Evolutionary conservation across 2,888 invertebrate genomes (phyloP).

Genomic region (Cremastobaeus sp.): DNA sequence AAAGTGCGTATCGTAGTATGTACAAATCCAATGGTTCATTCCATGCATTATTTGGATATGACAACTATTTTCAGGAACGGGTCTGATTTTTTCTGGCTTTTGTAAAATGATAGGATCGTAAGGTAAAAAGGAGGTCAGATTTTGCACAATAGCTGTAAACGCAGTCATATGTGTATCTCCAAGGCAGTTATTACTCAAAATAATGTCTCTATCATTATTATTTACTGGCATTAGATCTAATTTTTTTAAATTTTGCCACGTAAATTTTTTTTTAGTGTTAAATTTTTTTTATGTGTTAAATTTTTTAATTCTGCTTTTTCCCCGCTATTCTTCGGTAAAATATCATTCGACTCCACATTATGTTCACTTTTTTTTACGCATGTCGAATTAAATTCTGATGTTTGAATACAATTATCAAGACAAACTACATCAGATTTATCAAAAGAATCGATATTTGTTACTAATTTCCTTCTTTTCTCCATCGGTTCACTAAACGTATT

Average conservation of each 20-base stretch:
- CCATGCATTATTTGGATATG: conserved; percentile 25
- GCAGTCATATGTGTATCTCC: conserved; percentile 5
- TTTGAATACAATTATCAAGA: too few species aligned
- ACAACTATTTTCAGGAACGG: not conserved
- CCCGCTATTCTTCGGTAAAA: too few species aligned
- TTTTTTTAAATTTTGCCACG: conserved; percentile 12
- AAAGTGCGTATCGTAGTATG: conserved; percentile 6
- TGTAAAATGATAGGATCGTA: conserved; percentile 13
- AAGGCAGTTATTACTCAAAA: conserved; percentile 14
- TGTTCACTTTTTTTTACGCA: too few species aligned
- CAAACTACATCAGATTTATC: too few species aligned
- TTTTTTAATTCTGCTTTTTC: not conserved
- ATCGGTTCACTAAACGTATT: too few species aligned
- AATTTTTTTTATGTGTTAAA: not conserved
- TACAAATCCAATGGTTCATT: conserved; percentile 1
- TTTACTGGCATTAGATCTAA: not conserved
- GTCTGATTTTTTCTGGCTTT: conserved; percentile 17
- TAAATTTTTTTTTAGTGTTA: not conserved
- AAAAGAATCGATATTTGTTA: too few species aligned
- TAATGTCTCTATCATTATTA: not conserved
- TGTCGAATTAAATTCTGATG: too few species aligned
- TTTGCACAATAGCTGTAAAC: conserved; percentile 22
- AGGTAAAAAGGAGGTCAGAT: conserved; percentile 15
- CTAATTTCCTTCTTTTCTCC: too few species aligned
- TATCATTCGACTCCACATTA: too few species aligned